These are phyloP conservation scores for Ictalurus furcatus DNA, from an alignment of 2,113 vertebrate genomes.

Conservation along the genomic window DNA sequence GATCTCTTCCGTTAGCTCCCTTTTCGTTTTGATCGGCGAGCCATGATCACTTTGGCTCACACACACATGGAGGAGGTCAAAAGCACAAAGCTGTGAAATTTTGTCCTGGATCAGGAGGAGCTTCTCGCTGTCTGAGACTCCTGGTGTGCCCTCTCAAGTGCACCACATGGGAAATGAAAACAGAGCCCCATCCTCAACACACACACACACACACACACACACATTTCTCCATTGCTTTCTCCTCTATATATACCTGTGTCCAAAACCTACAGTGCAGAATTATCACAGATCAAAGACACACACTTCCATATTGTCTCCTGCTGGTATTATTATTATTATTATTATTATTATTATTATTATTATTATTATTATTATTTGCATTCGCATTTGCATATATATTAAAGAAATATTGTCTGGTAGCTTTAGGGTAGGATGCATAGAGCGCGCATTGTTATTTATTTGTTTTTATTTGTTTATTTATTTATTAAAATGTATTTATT, in stretches of 20 bases:
- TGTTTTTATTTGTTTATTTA: slow-evolving; percentile 78
- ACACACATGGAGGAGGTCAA: slow-evolving; percentile 61
- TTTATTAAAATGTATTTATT: background rate
- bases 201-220: slow-evolving; percentile 16
- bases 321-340: background rate
- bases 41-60: slow-evolving; percentile 73
- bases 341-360: slow-evolving; percentile 81
- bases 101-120: slow-evolving; percentile 70
- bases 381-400: slow-evolving; percentile 88
- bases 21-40: slow-evolving; percentile 82
- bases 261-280: background rate
- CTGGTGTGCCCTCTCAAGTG: slow-evolving; percentile 45
- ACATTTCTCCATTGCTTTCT: slow-evolving; percentile 60
- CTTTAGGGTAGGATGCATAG: slow-evolving; percentile 90
- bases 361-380: slow-evolving; percentile 59
- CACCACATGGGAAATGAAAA: slow-evolving; percentile 42
- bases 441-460: slow-evolving; percentile 59
- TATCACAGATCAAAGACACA: background rate
- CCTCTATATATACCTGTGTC: slow-evolving; percentile 2
- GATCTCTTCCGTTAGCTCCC: slow-evolving; percentile 75
- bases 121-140: slow-evolving; percentile 65
- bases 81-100: slow-evolving; percentile 81
- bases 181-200: background rate
- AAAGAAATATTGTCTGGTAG: slow-evolving; percentile 91
- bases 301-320: slow-evolving; percentile 88